A percentile compares a stretch with the other conserved stretches of the same genome.
Evolutionary conservation across 1,140 invertebrate species (phyloP).

Genomic region (Tigriopus japonicus): DNA sequence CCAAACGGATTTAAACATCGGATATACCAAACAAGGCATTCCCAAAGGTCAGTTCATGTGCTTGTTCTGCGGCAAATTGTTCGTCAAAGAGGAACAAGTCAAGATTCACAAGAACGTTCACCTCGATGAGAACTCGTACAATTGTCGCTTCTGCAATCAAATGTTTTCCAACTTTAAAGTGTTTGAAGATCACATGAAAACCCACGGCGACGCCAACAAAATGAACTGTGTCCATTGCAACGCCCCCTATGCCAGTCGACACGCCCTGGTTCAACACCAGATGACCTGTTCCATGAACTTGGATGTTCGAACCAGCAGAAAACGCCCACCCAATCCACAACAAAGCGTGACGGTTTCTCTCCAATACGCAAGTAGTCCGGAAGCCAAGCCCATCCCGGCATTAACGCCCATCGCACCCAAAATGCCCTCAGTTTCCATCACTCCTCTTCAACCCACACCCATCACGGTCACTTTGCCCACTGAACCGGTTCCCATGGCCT

Average conservation of each 20-base stretch:
- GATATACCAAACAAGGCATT: constrained; percentile 11
- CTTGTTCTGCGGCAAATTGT: constrained; percentile 21
- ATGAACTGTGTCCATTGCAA: constrained; percentile 1
- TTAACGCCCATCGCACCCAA: too few species aligned
- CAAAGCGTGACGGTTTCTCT: too few species aligned
- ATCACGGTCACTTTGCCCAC: too few species aligned
- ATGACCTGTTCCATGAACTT: not conserved
- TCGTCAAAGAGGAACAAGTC: constrained; percentile 16
- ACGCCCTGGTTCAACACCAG: not conserved
- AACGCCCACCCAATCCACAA: too few species aligned
- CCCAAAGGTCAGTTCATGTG: constrained; percentile 18
- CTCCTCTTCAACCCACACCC: too few species aligned
- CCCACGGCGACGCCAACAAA: not conserved
- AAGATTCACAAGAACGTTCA: constrained; percentile 16
- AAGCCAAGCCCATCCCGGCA: too few species aligned
- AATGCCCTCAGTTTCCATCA: too few species aligned
- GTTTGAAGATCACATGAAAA: constrained; percentile 7
- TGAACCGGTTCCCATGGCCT: too few species aligned
- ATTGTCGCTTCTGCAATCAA: constrained; percentile 16
- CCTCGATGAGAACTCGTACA: constrained; percentile 14
- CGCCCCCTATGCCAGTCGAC: not conserved
- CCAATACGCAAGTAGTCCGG: too few species aligned
- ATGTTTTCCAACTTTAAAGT: not conserved
- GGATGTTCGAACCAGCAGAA: too few species aligned
- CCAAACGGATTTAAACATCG: not conserved